phyloP scores from a whole-genome alignment of 2,888 invertebrate genomes.

The Temnothorax unifasciatus region DNA sequence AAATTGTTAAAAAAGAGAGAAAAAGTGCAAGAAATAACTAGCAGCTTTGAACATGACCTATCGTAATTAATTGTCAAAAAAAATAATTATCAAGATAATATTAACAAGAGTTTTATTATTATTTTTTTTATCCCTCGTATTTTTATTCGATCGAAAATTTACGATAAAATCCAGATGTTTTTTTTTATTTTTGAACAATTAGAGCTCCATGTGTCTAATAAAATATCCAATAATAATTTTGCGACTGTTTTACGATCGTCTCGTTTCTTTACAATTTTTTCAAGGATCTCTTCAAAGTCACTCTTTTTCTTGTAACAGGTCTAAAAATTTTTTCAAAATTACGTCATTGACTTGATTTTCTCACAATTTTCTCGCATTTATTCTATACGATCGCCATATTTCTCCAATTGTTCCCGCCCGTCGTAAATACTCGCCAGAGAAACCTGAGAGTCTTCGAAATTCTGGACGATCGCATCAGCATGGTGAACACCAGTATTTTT shows the following conservation, averaged over 20 bases:
- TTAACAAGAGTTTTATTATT: constrained; percentile 16
- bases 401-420: background rate
- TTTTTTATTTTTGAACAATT: background rate
- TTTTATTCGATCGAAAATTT: background rate
- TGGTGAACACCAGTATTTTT: constrained; percentile 47
- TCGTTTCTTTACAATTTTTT: background rate
- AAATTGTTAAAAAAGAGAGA: background rate
- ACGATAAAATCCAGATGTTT: background rate
- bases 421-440: constrained; percentile 14
- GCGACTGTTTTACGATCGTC: background rate
- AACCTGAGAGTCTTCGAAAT: constrained; percentile 15
- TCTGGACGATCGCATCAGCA: constrained; percentile 13
- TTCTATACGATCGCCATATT: background rate
- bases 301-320: background rate
- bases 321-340: background rate
- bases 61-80: background rate
- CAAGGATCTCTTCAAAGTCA: background rate
- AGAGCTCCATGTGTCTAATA: background rate
- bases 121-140: background rate
- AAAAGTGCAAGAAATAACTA: background rate
- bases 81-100: background rate
- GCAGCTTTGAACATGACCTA: background rate
- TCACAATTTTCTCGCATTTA: background rate
- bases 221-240: background rate
- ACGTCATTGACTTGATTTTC: background rate